These are phyloP conservation scores for Cercopithecus neglectus DNA, from an alignment of 2,797 vertebrate species.

Conservation along the genomic window DNA sequence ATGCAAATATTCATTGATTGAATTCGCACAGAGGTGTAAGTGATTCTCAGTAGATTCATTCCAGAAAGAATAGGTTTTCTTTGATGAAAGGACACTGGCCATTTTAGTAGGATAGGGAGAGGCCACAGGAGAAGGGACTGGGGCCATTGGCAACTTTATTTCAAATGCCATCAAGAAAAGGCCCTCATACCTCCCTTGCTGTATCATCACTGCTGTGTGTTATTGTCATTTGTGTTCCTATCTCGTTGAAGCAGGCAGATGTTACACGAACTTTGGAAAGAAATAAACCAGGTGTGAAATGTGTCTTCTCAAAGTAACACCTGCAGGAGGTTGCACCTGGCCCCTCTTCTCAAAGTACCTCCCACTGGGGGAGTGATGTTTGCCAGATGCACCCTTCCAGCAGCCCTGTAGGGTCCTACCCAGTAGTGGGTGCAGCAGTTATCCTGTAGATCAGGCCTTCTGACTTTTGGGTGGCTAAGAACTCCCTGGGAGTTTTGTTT, in stretches of 20 bases:
- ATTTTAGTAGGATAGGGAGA: background rate
- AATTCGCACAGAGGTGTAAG: background rate
- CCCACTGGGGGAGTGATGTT: background rate
- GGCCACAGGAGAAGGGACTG: background rate
- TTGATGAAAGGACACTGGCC: background rate
- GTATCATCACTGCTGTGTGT: background rate
- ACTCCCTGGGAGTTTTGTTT: background rate
- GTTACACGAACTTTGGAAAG: background rate
- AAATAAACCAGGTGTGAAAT: background rate
- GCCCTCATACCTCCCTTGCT: rapidly evolving
- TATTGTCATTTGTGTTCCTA: background rate
- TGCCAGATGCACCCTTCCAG: background rate
- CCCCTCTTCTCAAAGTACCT: background rate
- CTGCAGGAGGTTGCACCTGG: background rate
- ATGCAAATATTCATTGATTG: background rate
- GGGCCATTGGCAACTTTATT: background rate
- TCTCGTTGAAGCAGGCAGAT: background rate
- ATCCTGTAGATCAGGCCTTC: background rate
- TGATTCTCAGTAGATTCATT: background rate
- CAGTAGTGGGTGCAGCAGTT: too few relatives aligned
- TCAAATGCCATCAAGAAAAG: background rate
- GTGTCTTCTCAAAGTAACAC: background rate
- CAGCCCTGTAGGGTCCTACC: background rate
- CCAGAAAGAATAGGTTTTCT: background rate
- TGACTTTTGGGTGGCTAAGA: background rate